Conservation (phyloP, 2,888 invertebrate species). For the Drymonia ruficornis region DNA sequence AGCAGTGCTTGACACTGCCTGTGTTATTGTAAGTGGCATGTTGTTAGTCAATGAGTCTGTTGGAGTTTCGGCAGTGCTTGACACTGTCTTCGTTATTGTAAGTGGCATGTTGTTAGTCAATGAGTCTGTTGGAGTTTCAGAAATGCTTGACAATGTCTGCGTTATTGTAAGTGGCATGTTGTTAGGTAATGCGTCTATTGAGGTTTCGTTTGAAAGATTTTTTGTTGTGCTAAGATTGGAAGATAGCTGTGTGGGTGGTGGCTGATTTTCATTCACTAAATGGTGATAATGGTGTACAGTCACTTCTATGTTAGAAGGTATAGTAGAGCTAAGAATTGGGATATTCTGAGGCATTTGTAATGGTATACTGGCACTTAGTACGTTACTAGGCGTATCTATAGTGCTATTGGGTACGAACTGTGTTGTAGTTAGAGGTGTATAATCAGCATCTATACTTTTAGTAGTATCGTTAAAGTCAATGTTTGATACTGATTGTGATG, state of each 20-base stretch:
- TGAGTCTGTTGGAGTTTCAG: neutral
- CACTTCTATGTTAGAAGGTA: slow-evolving; percentile 1
- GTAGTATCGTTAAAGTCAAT: neutral
- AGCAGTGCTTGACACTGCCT: neutral
- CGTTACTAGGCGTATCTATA: neutral
- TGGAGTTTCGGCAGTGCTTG: neutral
- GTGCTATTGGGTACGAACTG: neutral
- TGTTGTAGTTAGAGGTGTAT: neutral
- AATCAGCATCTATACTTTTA: neutral
- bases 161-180: neutral
- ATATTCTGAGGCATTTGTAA: neutral
- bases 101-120: neutral
- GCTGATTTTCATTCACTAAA: neutral
- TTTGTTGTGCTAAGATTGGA: neutral
- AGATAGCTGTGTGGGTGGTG: neutral
- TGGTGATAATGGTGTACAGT: slow-evolving; percentile 2
- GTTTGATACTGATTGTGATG: neutral
- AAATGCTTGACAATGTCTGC: neutral
- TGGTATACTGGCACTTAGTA: neutral
- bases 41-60: neutral
- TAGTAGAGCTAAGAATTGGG: neutral
- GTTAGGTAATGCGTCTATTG: neutral
- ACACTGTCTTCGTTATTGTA: neutral
- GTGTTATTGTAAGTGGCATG: neutral
- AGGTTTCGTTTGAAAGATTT: neutral